Conservation (phyloP, 2,113 vertebrate species). For the Poeciliopsis occidentalis region DNA sequence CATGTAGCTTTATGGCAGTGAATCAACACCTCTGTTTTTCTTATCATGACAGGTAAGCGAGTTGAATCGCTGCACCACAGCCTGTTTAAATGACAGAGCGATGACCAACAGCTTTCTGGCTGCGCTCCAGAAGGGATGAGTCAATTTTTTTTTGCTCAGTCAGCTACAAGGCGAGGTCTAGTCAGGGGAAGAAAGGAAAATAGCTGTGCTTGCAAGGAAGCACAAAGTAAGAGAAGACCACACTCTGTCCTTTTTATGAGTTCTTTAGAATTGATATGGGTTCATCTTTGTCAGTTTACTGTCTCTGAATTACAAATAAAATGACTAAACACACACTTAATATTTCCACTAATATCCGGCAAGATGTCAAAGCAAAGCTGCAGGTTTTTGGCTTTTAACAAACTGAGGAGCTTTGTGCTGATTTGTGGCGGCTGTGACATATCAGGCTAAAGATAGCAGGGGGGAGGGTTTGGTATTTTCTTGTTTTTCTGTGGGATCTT, state of each 20-base stretch:
- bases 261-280: constrained; percentile 17
- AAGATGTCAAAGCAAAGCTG: constrained; percentile 10
- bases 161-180: constrained; percentile 62
- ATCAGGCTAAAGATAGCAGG: constrained; percentile 70
- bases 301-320: constrained; percentile 28
- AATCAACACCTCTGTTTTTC: constrained; percentile 26
- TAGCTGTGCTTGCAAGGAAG: constrained; percentile 63
- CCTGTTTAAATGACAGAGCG: constrained; percentile 38
- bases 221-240: constrained; percentile 29
- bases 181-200: constrained; percentile 34
- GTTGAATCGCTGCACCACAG: constrained; percentile 35
- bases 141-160: constrained; percentile 58
- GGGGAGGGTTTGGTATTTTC: constrained; percentile 62
- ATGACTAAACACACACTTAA: neutral
- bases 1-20: constrained; percentile 32
- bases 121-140: constrained; percentile 55
- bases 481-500: constrained; percentile 64
- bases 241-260: constrained; percentile 10
- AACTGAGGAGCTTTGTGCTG: constrained; percentile 34
- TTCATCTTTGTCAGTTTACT: constrained; percentile 30
- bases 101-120: constrained; percentile 62
- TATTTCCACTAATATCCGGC: too few species aligned
- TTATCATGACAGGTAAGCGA: constrained; percentile 38
- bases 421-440: constrained; percentile 46
- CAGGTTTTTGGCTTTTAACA: neutral